phyloP scores from a whole-genome alignment of 2,888 invertebrate species.

The Netelia inedita region DNA sequence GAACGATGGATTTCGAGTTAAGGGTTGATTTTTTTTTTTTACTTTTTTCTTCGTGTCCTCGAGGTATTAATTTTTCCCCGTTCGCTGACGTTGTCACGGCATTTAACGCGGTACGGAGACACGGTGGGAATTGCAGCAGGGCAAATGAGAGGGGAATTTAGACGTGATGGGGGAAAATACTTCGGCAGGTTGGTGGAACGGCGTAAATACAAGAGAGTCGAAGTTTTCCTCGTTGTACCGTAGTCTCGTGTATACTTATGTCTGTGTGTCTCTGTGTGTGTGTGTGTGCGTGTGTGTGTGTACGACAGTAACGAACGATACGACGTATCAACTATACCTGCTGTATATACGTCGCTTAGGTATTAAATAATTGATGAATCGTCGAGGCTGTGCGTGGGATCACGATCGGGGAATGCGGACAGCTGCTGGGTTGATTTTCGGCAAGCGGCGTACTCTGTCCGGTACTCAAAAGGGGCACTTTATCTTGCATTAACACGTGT shows the following conservation, averaged over 20 bases:
- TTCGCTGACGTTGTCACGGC: not conserved
- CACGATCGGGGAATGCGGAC: conserved; percentile 71
- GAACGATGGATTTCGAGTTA: no score
- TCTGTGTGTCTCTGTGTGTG: no score
- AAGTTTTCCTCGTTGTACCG: conserved; percentile 16
- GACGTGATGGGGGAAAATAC: conserved; percentile 23
- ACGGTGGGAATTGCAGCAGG: not conserved
- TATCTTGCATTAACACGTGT: not conserved
- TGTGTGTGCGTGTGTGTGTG: not conserved
- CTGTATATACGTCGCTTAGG: conserved; percentile 11
- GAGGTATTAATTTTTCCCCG: no score
- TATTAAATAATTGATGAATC: conserved; percentile 70
- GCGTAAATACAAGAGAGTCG: conserved; percentile 24
- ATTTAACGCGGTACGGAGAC: not conserved
- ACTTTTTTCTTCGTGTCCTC: no score
- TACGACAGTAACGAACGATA: conserved; percentile 25
- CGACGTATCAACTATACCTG: conserved; percentile 60
- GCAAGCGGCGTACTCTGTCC: conserved; percentile 18
- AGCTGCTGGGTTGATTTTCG: conserved; percentile 66
- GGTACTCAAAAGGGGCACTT: conserved; percentile 35
- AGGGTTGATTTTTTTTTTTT: no score
- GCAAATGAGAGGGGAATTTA: not conserved
- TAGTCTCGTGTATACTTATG: no score
- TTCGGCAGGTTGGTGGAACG: conserved; percentile 31
- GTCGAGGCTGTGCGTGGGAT: conserved; percentile 59